phyloP scores from a whole-genome alignment of 2,888 invertebrate genomes.

The Hololepta plana region DNA sequence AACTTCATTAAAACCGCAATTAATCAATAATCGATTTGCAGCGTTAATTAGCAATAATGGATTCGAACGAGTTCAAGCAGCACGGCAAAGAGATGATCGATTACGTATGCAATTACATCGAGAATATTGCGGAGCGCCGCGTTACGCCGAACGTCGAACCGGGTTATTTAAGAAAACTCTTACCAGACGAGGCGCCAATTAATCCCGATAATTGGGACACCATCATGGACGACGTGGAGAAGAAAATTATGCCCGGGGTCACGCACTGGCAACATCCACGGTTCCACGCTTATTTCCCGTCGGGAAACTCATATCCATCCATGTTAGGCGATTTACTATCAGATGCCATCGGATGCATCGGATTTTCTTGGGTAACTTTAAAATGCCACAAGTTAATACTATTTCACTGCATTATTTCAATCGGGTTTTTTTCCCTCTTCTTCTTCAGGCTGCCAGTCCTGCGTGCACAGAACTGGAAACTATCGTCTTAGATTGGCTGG shows the following conservation, averaged over 20 bases:
- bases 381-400: too few relatives aligned
- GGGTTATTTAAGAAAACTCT: slow-evolving; percentile 62
- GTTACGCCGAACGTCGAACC: slow-evolving; percentile 84
- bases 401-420: too few relatives aligned
- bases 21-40: too few relatives aligned
- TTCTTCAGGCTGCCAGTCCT: slow-evolving; percentile 80
- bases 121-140: slow-evolving; percentile 55
- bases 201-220: slow-evolving; percentile 70
- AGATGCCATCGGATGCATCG: slow-evolving; percentile 90
- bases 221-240: slow-evolving; percentile 79
- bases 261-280: slow-evolving; percentile 98
- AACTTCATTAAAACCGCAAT: too few relatives aligned
- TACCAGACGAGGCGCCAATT: slow-evolving; percentile 66
- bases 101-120: slow-evolving; percentile 81
- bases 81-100: slow-evolving; percentile 89
- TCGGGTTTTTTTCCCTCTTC: too few relatives aligned
- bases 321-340: slow-evolving; percentile 94
- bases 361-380: slow-evolving; percentile 99
- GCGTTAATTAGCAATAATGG: too few relatives aligned
- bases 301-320: slow-evolving; percentile 95
- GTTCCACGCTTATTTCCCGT: slow-evolving; percentile 97
- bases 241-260: slow-evolving; percentile 84
- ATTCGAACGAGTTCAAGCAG: slow-evolving; percentile 67
- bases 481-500: slow-evolving; percentile 89
- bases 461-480: slow-evolving; percentile 93